phyloP scores from a whole-genome alignment of 2,888 invertebrate species.

The Apoda limacodes region DNA sequence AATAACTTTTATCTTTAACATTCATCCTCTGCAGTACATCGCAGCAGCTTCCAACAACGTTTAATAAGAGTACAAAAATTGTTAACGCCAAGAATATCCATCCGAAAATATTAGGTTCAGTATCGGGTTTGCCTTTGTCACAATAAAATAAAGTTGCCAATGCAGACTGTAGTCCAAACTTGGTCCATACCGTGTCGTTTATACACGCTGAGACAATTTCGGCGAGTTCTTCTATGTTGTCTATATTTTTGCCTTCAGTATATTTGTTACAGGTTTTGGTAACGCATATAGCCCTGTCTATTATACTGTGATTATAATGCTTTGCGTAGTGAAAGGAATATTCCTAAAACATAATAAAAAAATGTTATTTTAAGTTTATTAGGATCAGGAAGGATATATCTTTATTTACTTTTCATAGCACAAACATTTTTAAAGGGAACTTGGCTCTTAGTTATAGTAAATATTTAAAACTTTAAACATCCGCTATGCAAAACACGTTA shows the following conservation, averaged over 20 bases:
- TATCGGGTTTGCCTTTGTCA: slow-evolving; percentile 3
- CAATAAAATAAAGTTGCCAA: slow-evolving; percentile 13
- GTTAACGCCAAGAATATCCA: slow-evolving; percentile 15
- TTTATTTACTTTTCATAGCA: too few species aligned
- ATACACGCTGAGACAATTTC: too few species aligned
- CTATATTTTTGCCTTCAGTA: too few species aligned
- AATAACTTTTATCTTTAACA: too few species aligned
- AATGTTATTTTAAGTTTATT: too few species aligned
- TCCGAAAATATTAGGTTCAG: slow-evolving; percentile 1
- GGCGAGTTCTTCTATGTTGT: too few species aligned
- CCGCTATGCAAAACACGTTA: too few species aligned
- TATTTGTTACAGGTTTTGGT: slow-evolving; percentile 6
- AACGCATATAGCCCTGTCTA: slow-evolving; percentile 8
- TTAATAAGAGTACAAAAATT: slow-evolving; percentile 21
- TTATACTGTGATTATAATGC: slow-evolving; percentile 6
- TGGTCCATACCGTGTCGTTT: slow-evolving; percentile 23
- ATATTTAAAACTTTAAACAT: too few species aligned
- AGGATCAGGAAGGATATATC: too few species aligned
- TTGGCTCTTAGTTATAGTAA: too few species aligned
- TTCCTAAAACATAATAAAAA: too few species aligned
- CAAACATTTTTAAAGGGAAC: too few species aligned
- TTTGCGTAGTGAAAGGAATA: slow-evolving; percentile 4
- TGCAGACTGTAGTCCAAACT: slow-evolving; percentile 20
- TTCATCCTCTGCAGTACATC: slow-evolving; percentile 13
- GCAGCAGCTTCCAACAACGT: slow-evolving; percentile 21